phyloP scores from a whole-genome alignment of 1,140 invertebrate genomes.

The Leptopilina boulardi region DNA sequence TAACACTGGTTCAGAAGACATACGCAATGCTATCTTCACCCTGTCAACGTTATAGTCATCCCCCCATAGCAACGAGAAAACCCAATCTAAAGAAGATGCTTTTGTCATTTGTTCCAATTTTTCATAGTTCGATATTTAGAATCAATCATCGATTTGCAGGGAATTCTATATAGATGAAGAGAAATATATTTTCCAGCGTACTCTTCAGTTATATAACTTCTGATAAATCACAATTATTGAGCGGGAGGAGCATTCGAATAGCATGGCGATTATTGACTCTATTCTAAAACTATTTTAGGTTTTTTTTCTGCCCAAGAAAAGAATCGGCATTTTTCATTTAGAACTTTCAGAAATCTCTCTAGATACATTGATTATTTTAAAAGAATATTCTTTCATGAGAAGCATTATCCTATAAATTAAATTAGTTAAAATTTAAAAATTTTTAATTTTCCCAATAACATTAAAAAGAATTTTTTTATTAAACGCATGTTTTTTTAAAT shows the following conservation, averaged over 20 bases:
- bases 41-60: not conserved
- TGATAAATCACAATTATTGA: constrained; percentile 56
- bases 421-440: no score
- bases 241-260: constrained; percentile 58
- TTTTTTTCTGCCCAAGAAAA: constrained; percentile 33
- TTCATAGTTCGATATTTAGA: constrained; percentile 64
- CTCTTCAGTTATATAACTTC: no score
- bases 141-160: constrained; percentile 52
- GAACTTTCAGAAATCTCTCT: no score
- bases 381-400: no score
- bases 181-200: constrained; percentile 47
- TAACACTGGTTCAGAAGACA: not conserved
- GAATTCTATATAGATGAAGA: constrained; percentile 35
- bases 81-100: constrained; percentile 50
- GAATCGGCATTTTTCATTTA: constrained; percentile 60
- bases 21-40: not conserved
- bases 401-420: no score
- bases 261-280: constrained; percentile 67
- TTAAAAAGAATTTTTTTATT: no score
- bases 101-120: constrained; percentile 61
- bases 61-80: constrained; percentile 40
- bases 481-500: no score
- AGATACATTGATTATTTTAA: no score
- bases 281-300: constrained; percentile 62
- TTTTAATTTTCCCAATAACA: no score